Percentiles rank a stretch among this genome's conserved stretches.
phyloP scores from a whole-genome alignment of 2,797 vertebrate genomes.

The Anguilla pacifica region DNA sequence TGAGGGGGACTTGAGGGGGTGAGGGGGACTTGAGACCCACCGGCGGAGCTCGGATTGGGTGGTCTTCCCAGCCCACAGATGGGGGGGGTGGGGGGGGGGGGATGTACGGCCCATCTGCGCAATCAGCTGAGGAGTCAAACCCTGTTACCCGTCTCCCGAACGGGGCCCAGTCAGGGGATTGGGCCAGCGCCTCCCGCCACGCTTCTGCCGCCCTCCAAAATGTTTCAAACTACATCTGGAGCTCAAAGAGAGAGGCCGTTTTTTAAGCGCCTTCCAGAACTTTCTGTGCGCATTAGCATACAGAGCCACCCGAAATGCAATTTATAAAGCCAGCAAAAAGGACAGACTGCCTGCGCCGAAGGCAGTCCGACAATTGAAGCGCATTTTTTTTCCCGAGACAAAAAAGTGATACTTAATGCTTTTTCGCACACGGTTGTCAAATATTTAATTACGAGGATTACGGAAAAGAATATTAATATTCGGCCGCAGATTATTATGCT shows the following conservation, averaged over 20 bases:
- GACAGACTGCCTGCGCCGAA: constrained; percentile 69
- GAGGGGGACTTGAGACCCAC: constrained; percentile 1
- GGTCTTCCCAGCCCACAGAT: constrained; percentile 5
- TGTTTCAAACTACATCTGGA: constrained; percentile 66
- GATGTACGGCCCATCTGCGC: constrained; percentile 15
- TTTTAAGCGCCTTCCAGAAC: constrained; percentile 55
- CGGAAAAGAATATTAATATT: constrained; percentile 64
- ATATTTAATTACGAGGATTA: constrained; percentile 76
- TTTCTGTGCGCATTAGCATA: constrained; percentile 71
- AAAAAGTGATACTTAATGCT: constrained; percentile 65
- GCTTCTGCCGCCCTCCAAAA: constrained; percentile 49
- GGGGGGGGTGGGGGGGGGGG: background rate
- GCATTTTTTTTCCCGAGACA: constrained; percentile 63
- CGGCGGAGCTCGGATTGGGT: background rate
- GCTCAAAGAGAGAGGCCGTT: constrained; percentile 74
- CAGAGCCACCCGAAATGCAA: constrained; percentile 70
- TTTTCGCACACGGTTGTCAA: constrained; percentile 74
- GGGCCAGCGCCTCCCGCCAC: constrained; percentile 42
- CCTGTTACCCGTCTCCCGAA: constrained; percentile 8
- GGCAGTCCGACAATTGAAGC: constrained; percentile 70
- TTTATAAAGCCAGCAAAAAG: constrained; percentile 73
- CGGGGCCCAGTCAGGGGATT: background rate
- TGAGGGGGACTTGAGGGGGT: background rate
- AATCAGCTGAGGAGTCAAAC: constrained; percentile 10
- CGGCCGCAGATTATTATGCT: constrained; percentile 43